Evolutionary conservation across 2,888 invertebrate species (phyloP), one percentile per base, ranked within the genome.

Genomic region (Drosophila macrospina): DNA sequence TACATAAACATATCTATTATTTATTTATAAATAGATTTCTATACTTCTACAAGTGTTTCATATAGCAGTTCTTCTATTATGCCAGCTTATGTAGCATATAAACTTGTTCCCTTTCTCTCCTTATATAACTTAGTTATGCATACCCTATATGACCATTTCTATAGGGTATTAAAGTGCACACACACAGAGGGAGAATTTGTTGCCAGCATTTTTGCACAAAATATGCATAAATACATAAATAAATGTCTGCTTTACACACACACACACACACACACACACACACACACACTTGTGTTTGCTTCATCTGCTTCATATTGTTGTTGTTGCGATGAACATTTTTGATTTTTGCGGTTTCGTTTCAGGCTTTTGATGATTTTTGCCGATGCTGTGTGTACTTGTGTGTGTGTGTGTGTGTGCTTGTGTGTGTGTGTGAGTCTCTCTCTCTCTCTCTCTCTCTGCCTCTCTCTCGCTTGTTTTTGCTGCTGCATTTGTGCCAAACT

Each of bases 211-310:
- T 81, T 75, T 44, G 69, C 85, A 68, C 87, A 69, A 80, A 86
- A 84, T 81, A 86, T 81, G 78, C 84, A 81, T 84, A 82, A 86
- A 85, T 85, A 77, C 72, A 85, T 81, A 85, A 85, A 85, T 85
- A 81, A 81, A 74, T 79, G 82, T 72, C 77, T 71, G 79, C 28
- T 51, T 50, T 44, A 50, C 36, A 16, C 30, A 39, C 48, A 26
- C 39, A 26, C 39, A 60, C 52, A 65, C 60, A 55, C 56, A 39
- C 52, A 63, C 47, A 36, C 16, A n/a, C 16, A 48, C 30, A n/a
- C 42, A 16, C 36, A 41, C 41, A 39, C 16, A 41, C 10, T 61
- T 28, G 30, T 20, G 50, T 44, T 34, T 39, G 36, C 47, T 54
- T 54, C 20, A 42, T 45, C 13, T 0, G 28, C 28, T 28, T 28